These are phyloP conservation scores for Pseudorhiza aurosa DNA, from an alignment of 30 jellyfish, hydroid and myxozoan species.

Conservation along the genomic window DNA sequence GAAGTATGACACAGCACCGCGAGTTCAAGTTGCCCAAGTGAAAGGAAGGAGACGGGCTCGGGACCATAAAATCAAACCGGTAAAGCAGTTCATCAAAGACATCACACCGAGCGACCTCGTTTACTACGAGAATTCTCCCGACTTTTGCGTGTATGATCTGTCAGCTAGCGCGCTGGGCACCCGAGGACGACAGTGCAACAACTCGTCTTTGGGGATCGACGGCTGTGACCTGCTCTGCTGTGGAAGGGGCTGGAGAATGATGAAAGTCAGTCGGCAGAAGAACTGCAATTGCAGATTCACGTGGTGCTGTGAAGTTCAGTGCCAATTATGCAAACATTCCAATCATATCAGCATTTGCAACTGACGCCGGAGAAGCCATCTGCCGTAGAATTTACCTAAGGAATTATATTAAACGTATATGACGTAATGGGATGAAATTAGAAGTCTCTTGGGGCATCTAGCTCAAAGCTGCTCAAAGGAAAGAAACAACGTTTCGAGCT, in stretches of 20 bases:
- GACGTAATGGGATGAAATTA: background rate
- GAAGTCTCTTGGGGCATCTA: background rate
- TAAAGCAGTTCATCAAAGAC: constrained; percentile 59
- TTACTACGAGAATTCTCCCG: constrained; percentile 90
- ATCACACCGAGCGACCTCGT: constrained; percentile 79
- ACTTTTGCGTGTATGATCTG: constrained; percentile 75
- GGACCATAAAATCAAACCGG: constrained; percentile 73
- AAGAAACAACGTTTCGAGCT: no score
- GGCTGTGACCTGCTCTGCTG: constrained; percentile 96
- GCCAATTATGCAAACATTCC: constrained; percentile 72
- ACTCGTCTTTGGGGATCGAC: constrained; percentile 86
- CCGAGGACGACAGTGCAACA: constrained; percentile 89
- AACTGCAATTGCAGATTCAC: constrained; percentile 85
- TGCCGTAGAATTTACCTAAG: constrained; percentile 27
- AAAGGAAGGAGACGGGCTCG: constrained; percentile 66
- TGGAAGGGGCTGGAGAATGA: constrained; percentile 87
- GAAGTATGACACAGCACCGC: constrained; percentile 88
- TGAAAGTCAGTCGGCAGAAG: constrained; percentile 68
- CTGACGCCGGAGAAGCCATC: background rate
- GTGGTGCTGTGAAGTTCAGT: constrained; percentile 95
- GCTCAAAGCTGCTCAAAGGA: background rate
- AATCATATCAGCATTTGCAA: constrained; percentile 70
- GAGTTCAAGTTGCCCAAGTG: constrained; percentile 79
- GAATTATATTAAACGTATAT: background rate
- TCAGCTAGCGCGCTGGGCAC: constrained; percentile 88